These are phyloP conservation scores for Peribatodes rhomboidaria DNA, from an alignment of 2,888 invertebrate genomes.

Conservation along the genomic window DNA sequence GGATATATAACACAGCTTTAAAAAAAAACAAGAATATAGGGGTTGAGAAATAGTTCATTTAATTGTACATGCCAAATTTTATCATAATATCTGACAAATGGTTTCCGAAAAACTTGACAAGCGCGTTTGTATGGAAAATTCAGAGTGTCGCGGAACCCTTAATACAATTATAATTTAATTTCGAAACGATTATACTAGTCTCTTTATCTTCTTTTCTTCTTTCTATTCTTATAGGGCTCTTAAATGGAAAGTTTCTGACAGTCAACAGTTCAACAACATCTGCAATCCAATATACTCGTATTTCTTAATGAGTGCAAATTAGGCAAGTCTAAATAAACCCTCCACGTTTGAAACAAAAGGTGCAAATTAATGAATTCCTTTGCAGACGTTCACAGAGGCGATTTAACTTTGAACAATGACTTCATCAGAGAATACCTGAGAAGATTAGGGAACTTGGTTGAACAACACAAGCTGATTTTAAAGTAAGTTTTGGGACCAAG, in stretches of 20 bases:
- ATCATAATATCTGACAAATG: no score
- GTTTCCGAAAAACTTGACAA: no score
- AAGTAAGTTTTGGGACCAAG: constrained; percentile 57
- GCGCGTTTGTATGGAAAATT: no score
- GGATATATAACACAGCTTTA: no score
- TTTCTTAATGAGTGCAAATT: constrained; percentile 27
- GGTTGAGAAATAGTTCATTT: no score
- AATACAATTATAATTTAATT: no score
- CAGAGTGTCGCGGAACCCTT: no score
- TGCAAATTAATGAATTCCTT: constrained; percentile 38
- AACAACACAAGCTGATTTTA: constrained; percentile 69
- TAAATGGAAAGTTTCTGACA: constrained; percentile 2
- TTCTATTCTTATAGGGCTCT: not conserved
- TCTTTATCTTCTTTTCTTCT: no score
- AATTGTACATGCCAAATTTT: no score
- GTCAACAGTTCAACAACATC: constrained; percentile 20
- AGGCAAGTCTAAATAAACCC: constrained; percentile 24
- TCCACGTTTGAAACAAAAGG: constrained; percentile 34
- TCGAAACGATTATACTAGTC: no score
- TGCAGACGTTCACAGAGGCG: constrained; percentile 33
- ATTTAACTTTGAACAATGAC: constrained; percentile 51
- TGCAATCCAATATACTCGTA: not conserved
- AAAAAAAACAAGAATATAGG: no score
- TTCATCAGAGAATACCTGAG: constrained; percentile 60
- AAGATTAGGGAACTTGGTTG: constrained; percentile 65